A percentile compares a stretch with the other conserved stretches of the same genome.
These are phyloP conservation scores for Agelas oroides DNA, from an alignment of 37 sponge, comb jelly and placozoan species.

Conservation along the genomic window DNA sequence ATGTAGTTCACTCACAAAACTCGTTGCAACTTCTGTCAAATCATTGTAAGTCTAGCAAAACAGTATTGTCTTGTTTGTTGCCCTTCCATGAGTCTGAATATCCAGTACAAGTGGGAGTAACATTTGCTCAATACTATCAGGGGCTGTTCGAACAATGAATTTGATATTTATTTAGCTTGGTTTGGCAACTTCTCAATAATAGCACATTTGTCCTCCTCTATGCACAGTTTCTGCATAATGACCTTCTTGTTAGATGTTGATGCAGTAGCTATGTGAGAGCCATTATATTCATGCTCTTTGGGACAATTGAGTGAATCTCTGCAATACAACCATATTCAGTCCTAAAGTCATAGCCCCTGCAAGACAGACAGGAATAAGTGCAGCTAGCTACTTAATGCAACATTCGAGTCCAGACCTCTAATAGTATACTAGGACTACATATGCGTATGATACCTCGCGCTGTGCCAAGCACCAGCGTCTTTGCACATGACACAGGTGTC, in stretches of 20 bases:
- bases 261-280: constrained; percentile 24
- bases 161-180: background rate
- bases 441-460: too few relatives aligned
- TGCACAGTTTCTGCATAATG: background rate
- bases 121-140: background rate
- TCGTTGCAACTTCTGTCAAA: background rate
- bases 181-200: background rate
- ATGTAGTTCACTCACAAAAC: background rate
- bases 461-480: too few relatives aligned
- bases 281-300: background rate
- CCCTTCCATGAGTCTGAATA: background rate
- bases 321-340: background rate
- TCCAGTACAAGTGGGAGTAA: background rate
- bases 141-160: background rate
- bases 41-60: background rate
- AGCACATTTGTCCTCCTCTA: too few relatives aligned
- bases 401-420: too few relatives aligned
- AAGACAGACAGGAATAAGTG: too few relatives aligned
- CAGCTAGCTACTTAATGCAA: too few relatives aligned
- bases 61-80: background rate
- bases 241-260: background rate
- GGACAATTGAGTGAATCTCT: background rate
- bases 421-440: too few relatives aligned
- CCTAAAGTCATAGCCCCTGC: constrained; percentile 2
- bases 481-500: too few relatives aligned